Base-by-base conservation (phyloP, 2,113 vertebrate genomes). In the Amphiprion ocellaris region DNA sequence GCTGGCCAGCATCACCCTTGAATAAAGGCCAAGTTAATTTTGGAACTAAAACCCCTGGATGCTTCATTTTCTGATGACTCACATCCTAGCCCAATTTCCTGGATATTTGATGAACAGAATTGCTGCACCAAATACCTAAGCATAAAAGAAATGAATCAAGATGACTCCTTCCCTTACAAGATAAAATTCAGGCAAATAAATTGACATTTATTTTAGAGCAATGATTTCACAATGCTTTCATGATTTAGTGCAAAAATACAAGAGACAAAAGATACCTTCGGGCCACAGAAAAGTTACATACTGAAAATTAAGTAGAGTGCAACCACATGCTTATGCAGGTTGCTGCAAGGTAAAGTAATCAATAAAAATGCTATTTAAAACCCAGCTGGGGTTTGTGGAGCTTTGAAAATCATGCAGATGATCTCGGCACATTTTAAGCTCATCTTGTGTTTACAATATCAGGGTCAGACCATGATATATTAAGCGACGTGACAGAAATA, bases 11-110 rank as follows among this genome's bases (percentile, higher is more conserved):
- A 53, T 56, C 77, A 70, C n/a, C 55, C 30, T 56, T 49, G 8
- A 80, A 81, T 77, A 61, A 80, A 88, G 76, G 71, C 71, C 53
- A 53, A 62, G 63, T 70, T 79, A 89, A 90, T 90, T 83, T 60
- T 63, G 63, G 72, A 85, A 62, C 49, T 33, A 50, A 60, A 81
- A 74, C 23, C 47, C 23, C 64, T 21, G 46, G 46, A 79, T 55
- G 37, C 33, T 55, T 81, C 15, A 30, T 83, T 83, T 62, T 61
- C 24, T 41, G 58, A 74, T 70, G 67, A 77, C 56, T 63, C 73
- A 70, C 73, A 72, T 81, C 62, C 3, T 2, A 66, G 55, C 44
- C 69, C 59, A 72, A 85, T 83, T 81, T 81, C 68, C 66, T 61
- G 46, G 65, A 69, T 78, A 56, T 77, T 73, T 86, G 66, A 90